These are phyloP conservation scores for Nothobranchius kuhntae DNA, from an alignment of 2,113 vertebrate genomes.

Conservation along the genomic window DNA sequence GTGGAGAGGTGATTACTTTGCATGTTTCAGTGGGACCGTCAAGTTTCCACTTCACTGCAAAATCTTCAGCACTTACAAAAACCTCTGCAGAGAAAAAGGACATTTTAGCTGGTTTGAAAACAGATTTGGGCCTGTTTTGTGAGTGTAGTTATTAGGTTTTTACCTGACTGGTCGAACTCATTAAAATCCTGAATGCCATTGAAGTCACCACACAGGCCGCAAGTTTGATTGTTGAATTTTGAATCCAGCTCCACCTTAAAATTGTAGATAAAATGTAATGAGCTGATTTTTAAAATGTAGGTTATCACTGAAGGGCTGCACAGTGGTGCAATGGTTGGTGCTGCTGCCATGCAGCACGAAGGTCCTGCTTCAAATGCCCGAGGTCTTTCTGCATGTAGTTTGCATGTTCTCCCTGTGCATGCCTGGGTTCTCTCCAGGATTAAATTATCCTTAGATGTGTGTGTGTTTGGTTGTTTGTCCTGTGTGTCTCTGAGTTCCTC, in stretches of 20 bases:
- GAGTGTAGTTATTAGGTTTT: neutral
- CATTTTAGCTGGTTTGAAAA: neutral
- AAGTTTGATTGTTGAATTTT: slow-evolving; percentile 73
- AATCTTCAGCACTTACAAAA: slow-evolving; percentile 63
- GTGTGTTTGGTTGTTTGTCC: too few species aligned
- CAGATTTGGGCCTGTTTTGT: neutral
- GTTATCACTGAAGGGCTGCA: too few species aligned
- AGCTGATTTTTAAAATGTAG: too few species aligned
- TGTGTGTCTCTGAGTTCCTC: too few species aligned
- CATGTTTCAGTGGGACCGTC: slow-evolving; percentile 82
- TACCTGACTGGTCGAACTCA: slow-evolving; percentile 64
- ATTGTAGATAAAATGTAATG: neutral
- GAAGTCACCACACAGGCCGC: slow-evolving; percentile 80
- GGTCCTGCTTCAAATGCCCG: too few species aligned
- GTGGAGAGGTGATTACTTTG: slow-evolving; percentile 44
- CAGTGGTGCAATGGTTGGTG: too few species aligned
- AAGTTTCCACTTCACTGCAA: slow-evolving; percentile 80
- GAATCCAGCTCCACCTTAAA: slow-evolving; percentile 75
- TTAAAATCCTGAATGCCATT: slow-evolving; percentile 58
- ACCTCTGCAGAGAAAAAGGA: slow-evolving; percentile 17
- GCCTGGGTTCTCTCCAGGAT: too few species aligned
- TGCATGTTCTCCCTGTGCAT: too few species aligned
- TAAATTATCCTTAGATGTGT: too few species aligned
- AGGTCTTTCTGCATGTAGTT: too few species aligned
- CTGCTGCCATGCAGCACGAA: too few species aligned